Percentiles rank a stretch among this genome's conserved stretches.
Conservation (phyloP, 37 sponge, comb jelly and placozoan species). For the Petrosia ficiformis region DNA sequence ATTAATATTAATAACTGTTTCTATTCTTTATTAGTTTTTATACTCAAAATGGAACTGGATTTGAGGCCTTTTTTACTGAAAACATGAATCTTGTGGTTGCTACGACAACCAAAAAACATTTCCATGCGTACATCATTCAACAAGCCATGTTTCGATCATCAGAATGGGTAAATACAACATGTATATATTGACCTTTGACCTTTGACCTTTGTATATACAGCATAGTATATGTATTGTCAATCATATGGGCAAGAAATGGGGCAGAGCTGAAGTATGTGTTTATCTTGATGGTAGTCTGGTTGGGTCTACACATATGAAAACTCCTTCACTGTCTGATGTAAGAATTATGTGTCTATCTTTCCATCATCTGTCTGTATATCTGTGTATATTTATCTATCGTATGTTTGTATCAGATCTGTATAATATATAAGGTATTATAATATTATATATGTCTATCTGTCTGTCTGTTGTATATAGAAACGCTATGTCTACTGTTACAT, state of each 20-base stretch:
- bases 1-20: too few relatives aligned
- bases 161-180: slow-evolving; percentile 68
- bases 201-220: too few relatives aligned
- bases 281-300: slow-evolving; percentile 62
- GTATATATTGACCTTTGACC: too few relatives aligned
- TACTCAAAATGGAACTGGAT: slow-evolving; percentile 69
- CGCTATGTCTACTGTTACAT: too few relatives aligned
- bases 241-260: slow-evolving; percentile 20
- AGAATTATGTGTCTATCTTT: background rate
- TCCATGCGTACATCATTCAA: slow-evolving; percentile 44
- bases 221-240: slow-evolving; percentile 69
- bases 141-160: slow-evolving; percentile 35
- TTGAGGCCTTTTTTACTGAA: slow-evolving; percentile 85
- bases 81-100: slow-evolving; percentile 68
- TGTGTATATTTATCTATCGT: background rate
- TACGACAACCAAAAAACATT: slow-evolving; percentile 71
- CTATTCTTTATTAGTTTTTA: slow-evolving; percentile 62
- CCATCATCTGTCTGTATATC: background rate
- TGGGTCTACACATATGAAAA: slow-evolving; percentile 35
- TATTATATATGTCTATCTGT: background rate
- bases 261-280: slow-evolving; percentile 54
- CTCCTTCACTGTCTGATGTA: slow-evolving; percentile 64
- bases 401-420: background rate
- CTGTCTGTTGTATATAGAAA: background rate
- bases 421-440: background rate